phyloP scores from a whole-genome alignment of 2,888 invertebrate species.

The Caenorhabditis sp. region DNA sequence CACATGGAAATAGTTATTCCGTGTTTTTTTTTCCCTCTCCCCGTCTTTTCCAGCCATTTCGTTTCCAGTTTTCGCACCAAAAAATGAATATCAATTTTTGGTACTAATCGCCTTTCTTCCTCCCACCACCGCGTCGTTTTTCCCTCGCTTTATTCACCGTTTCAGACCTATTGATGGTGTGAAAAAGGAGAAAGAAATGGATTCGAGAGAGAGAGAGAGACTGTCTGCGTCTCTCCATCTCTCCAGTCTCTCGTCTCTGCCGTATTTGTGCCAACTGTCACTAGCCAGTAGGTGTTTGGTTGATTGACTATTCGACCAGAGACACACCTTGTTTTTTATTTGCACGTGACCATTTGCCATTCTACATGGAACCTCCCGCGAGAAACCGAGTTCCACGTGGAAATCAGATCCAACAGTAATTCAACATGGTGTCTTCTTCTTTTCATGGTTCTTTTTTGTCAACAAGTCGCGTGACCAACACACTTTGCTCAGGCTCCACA shows the following conservation, averaged over 20 bases:
- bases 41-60: background rate
- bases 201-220: too few relatives aligned
- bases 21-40: too few relatives aligned
- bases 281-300: conserved; percentile 21
- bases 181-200: background rate
- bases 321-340: conserved; percentile 30
- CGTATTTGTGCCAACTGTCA: conserved; percentile 55
- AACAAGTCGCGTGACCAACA: conserved; percentile 22
- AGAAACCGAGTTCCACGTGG: conserved; percentile 18
- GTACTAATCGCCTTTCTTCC: conserved; percentile 42
- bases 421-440: too few relatives aligned
- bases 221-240: conserved; percentile 20
- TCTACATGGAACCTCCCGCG: too few relatives aligned
- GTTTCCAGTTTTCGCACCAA: conserved; percentile 1
- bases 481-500: conserved; percentile 1
- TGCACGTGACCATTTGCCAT: conserved; percentile 20
- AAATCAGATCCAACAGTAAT: conserved; percentile 11
- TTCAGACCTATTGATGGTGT: conserved; percentile 49
- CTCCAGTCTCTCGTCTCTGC: background rate
- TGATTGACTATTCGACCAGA: conserved; percentile 2
- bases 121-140: background rate
- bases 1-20: too few relatives aligned
- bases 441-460: conserved; percentile 10
- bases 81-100: conserved; percentile 4
- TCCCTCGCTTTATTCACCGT: conserved; percentile 25